Conservation (phyloP, 2,797 vertebrate genomes). For the Rhabdophis nuchalis region DNA sequence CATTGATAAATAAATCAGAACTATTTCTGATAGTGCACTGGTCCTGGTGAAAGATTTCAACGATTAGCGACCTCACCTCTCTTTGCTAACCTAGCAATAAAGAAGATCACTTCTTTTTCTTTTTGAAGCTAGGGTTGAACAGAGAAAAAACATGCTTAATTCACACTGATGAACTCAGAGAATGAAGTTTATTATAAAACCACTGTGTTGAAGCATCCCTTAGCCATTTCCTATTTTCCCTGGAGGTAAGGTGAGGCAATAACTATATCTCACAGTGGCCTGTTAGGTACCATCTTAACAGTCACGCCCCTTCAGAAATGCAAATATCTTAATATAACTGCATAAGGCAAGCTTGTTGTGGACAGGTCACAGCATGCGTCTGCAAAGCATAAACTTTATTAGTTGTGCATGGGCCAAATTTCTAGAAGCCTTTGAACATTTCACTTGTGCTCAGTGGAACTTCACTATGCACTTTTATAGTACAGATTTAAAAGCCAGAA, state of each 20-base stretch:
- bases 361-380: neutral
- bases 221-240: neutral
- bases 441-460: neutral
- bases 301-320: neutral
- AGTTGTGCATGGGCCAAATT: neutral
- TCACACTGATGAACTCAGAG: neutral
- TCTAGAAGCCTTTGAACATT: neutral
- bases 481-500: neutral
- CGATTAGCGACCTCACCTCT: neutral
- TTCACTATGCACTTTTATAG: neutral
- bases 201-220: neutral
- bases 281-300: conserved; percentile 1
- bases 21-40: neutral
- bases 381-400: neutral
- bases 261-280: neutral
- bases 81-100: neutral
- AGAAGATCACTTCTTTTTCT: neutral
- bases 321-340: neutral
- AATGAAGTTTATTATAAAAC: conserved; percentile 5
- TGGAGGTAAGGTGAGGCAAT: neutral
- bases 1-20: neutral
- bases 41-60: neutral
- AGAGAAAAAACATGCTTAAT: neutral
- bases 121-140: neutral
- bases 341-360: neutral